A percentile compares a stretch with the other conserved stretches of the same genome.
phyloP scores from a whole-genome alignment of 2,888 invertebrate species.

The Branchipolynoe longqiensis region DNA sequence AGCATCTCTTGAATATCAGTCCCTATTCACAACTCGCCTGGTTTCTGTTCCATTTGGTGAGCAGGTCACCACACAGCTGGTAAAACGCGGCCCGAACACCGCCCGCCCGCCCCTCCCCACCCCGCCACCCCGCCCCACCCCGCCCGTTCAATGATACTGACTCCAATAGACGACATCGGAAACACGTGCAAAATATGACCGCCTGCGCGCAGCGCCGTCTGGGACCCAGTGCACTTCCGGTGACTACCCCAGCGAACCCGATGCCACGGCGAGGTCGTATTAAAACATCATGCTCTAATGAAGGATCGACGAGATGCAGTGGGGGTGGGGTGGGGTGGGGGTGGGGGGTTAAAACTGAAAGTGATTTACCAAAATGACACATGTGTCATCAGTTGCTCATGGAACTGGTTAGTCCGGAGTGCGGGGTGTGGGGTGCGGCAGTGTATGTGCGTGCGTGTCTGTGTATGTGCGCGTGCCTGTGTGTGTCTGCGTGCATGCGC shows the following conservation, averaged over 20 bases:
- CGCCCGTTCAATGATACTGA: neutral
- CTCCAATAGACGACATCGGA: slow-evolving; percentile 11
- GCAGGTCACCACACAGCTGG: too few relatives aligned
- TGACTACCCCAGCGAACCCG: slow-evolving; percentile 10
- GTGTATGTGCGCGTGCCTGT: too few relatives aligned
- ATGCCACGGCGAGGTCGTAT: neutral
- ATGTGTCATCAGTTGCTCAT: slow-evolving; percentile 20
- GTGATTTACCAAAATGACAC: neutral
- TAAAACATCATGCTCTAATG: slow-evolving; percentile 49
- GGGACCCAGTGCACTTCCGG: slow-evolving; percentile 29
- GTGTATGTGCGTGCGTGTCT: too few relatives aligned
- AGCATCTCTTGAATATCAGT: too few relatives aligned
- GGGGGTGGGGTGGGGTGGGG: neutral
- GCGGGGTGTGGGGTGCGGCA: neutral
- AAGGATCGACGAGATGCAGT: neutral
- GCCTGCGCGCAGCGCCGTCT: neutral
- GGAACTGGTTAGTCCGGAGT: slow-evolving; percentile 5
- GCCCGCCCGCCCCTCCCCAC: too few relatives aligned
- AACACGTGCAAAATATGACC: slow-evolving; percentile 23
- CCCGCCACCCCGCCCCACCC: too few relatives aligned
- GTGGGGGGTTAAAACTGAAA: neutral
- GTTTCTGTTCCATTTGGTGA: too few relatives aligned
- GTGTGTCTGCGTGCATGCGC: too few relatives aligned
- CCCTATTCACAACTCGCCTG: too few relatives aligned
- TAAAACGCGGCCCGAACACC: too few relatives aligned